Conservation (phyloP, 37 sponge, comb jelly and placozoan genomes). For the Dysidea cf. avara region DNA sequence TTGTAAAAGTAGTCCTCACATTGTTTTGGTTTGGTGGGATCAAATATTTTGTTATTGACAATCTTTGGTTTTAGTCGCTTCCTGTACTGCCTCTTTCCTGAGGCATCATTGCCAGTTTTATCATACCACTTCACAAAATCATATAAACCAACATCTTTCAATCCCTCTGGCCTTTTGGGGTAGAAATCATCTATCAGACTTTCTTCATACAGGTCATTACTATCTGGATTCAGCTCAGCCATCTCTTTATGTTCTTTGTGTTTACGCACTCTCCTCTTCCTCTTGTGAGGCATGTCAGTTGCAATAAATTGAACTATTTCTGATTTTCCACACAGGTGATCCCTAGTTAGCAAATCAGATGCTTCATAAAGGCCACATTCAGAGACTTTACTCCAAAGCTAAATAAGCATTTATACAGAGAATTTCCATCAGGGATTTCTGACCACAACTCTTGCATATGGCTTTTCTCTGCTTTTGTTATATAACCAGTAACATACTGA, state of each 20-base stretch:
- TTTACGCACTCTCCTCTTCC: constrained; percentile 13
- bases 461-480: constrained; percentile 49
- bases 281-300: constrained; percentile 24
- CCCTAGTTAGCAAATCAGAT: constrained; percentile 29
- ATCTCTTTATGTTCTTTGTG: constrained; percentile 1
- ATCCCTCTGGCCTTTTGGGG: constrained; percentile 9
- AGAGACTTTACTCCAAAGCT: constrained; percentile 28
- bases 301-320: constrained; percentile 27
- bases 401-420: constrained; percentile 26
- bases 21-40: constrained; percentile 22
- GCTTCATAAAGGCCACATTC: constrained; percentile 54
- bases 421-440: constrained; percentile 17
- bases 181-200: constrained; percentile 32
- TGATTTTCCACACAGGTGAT: constrained; percentile 31
- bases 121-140: constrained; percentile 2
- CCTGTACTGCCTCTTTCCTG: constrained; percentile 5
- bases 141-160: constrained; percentile 4
- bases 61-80: constrained; percentile 10
- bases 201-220: constrained; percentile 17
- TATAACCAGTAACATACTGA: constrained; percentile 44
- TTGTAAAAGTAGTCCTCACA: constrained; percentile 42
- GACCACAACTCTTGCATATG: constrained; percentile 21
- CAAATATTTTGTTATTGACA: constrained; percentile 33
- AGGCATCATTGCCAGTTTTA: neutral
- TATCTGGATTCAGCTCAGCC: neutral